Base-by-base conservation (phyloP, 2,888 invertebrate genomes). In the Parthenolecanium corni region DNA sequence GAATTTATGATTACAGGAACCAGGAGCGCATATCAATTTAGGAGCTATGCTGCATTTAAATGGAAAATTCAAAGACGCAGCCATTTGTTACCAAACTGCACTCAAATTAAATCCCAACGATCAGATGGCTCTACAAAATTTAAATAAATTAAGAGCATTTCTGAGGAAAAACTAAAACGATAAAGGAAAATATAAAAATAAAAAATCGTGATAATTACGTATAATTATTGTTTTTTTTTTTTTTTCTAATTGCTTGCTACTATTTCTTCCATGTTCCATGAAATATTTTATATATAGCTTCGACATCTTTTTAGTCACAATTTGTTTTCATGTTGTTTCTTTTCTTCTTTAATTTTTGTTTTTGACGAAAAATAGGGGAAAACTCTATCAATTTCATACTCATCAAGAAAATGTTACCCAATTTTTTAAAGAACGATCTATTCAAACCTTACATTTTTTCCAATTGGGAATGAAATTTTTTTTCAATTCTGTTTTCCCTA, bases 1-100 rank as follows among this genome's bases (percentile, higher is more conserved):
- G n/a, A n/a, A n/a, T n/a, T n/a, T n/a, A 1, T 51, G 6, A 67
- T 66, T 74, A 0, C 75, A 90, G 84, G 89, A 92, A 71, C 86
- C 93, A 0, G 83, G 89, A 68, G 88, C 90, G 64, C 91, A 93
- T 75, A 91, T 93, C 71, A 95, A 96, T 75, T 80, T 94, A 64
- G 96, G 95, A 23, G 95, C 95, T 64, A 95, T 96, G 72, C 78
- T 93, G 65, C 95, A 96, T 76, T 79, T 93, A 68, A 90, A 94
- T 73, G 91, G 91, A 23, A 92, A 92, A 74, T 86, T 90, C 70
- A 77, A 79, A 24, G 88, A 91, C 67, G 96, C 96, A 0, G 90
- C 91, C 51, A 79, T 81, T 16, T 86, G 89, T 65, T 96, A 96
- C 74, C 79, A 85, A 68, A 82, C 84, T 71, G 94, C 95, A 1